phyloP scores from a whole-genome alignment of 64 coral and sea anemone genomes.

The Anthopleura sola region DNA sequence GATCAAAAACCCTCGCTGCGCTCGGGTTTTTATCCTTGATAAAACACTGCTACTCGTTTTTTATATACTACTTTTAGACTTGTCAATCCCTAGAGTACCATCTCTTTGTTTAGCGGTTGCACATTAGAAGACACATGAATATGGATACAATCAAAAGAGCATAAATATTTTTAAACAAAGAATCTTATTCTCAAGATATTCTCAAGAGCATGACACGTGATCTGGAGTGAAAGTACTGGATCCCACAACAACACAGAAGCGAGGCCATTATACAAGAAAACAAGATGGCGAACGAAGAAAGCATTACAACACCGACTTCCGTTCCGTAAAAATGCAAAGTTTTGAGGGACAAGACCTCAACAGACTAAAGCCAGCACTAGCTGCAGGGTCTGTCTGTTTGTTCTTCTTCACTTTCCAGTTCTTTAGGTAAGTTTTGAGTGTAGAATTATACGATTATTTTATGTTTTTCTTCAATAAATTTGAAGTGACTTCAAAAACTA shows the following conservation, averaged over 20 bases:
- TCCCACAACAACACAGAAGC: not conserved
- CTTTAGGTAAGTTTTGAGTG: constrained; percentile 30
- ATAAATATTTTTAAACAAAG: no score
- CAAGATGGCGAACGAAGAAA: not conserved
- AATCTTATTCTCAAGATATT: no score
- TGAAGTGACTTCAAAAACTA: not conserved
- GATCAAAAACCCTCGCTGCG: no score
- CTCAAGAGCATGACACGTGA: not conserved
- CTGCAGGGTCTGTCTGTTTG: constrained; percentile 52
- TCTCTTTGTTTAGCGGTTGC: no score
- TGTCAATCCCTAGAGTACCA: no score
- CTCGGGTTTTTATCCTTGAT: no score
- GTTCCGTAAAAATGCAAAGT: not conserved
- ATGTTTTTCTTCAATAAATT: not conserved
- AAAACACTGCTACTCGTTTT: no score
- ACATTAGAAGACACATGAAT: no score
- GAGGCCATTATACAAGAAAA: not conserved
- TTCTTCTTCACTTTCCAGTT: constrained; percentile 66
- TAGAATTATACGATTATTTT: not conserved
- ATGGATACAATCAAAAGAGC: no score
- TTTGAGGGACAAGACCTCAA: constrained; percentile 15
- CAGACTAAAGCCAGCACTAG: constrained; percentile 34
- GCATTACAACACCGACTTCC: not conserved
- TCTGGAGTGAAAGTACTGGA: not conserved
- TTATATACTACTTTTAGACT: no score